Evolutionary conservation across 2,113 vertebrate species (phyloP), one percentile per base, ranked within the genome.

Genomic region (Sinocyclocheilus anshuiensis): DNA sequence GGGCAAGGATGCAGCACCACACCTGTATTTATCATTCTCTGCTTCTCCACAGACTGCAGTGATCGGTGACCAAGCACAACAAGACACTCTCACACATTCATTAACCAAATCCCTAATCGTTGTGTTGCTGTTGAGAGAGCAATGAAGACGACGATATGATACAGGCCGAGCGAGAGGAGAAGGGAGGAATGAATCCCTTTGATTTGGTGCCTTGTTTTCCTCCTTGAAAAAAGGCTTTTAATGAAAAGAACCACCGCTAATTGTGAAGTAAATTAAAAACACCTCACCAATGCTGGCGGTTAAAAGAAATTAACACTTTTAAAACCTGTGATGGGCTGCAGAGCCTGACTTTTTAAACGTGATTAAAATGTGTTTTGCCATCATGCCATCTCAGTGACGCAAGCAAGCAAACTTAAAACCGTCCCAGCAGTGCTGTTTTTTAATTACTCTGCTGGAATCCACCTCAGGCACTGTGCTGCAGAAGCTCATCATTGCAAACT

Each of bases 201-300:
- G 86, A 86, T 76, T 80, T 76, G 75, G 74, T 76, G 83, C 77
- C 84, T 88, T 92, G 92, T 91, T 94, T 93, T 92, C 89, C 90
- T 86, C 86, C 85, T 91, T 91, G 65, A 89, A 90, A 93, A 92
- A 90, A 90, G 91, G 86, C 87, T 61, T 36, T 90, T 93, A 94
- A 94, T 94, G 91, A 92, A 93, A 94, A 91, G 91, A 93, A 91
- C 90, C 85, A 78, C 86, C 74, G 57, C 89, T 94, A 94, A 93
- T 95, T 94, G 93, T 93, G 87, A 91, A 92, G 92, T 93, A 93
- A 94, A 94, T 95, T 91, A 93, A 94, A 94, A 94, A 93, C 93
- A 89, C 90, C 92, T 91, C 92, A 92, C 92, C 92, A 90, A 93
- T 91, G 88, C 91, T 89, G 86, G 78, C 80, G 86, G 88, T 92